phyloP scores from a whole-genome alignment of 1,140 invertebrate species.

The Drosophila auraria region DNA sequence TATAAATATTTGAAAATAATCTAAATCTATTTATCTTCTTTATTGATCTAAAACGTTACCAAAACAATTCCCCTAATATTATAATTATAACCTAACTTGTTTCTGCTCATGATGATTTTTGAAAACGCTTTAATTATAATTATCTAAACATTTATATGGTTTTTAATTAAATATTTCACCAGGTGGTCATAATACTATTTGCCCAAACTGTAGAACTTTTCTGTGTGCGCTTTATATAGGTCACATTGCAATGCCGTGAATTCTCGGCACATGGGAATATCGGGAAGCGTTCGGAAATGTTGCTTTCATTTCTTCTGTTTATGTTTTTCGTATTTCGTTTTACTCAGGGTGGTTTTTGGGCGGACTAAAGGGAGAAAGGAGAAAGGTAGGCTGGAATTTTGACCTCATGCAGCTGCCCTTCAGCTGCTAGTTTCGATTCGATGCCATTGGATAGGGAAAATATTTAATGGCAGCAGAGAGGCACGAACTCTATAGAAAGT shows the following conservation, averaged over 20 bases:
- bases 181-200: slow-evolving; percentile 19
- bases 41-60: too few relatives aligned
- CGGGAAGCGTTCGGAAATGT: slow-evolving; percentile 10
- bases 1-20: too few relatives aligned
- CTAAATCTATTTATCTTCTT: too few relatives aligned
- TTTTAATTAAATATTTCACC: neutral
- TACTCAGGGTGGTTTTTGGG: slow-evolving; percentile 32
- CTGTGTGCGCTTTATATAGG: slow-evolving; percentile 29
- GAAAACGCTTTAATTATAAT: too few relatives aligned
- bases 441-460: neutral
- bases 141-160: too few relatives aligned
- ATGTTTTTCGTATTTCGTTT: neutral
- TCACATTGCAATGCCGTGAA: slow-evolving; percentile 38
- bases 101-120: too few relatives aligned
- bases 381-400: slow-evolving; percentile 27
- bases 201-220: slow-evolving; percentile 21
- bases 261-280: slow-evolving; percentile 34
- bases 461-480: neutral
- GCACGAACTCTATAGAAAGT: neutral
- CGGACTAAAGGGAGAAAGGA: neutral
- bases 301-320: slow-evolving; percentile 14
- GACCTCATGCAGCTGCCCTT: slow-evolving; percentile 20
- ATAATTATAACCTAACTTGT: too few relatives aligned
- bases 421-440: slow-evolving; percentile 24
- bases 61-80: too few relatives aligned